Base-by-base conservation (phyloP, 2,888 invertebrate genomes). In the Cosmopolites sordidus region DNA sequence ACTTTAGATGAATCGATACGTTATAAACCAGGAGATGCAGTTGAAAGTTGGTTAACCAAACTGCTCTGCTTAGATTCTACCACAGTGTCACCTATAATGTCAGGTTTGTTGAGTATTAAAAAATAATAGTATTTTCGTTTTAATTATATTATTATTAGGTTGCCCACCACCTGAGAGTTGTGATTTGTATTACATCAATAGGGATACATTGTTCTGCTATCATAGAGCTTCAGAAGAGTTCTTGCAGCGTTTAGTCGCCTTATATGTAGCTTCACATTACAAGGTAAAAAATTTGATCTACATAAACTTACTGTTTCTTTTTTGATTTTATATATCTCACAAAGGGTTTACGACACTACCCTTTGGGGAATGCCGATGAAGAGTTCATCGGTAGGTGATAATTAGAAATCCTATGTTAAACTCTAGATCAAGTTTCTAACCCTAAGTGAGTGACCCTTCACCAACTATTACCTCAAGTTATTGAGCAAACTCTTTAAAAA, bases 231-330 rank as follows among this genome's bases (percentile, higher is more conserved):
- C 92, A 0, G 93, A 93, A 74, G 82, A 86, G 1, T 98, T 99
- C 73, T 77, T 99, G 8, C 95, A 97, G 64, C 79, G 92, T 54
- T 72, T 99, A 8, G 92, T 99, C 60, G 83, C 93, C 11, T 84
- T 99, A 39, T 97, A 94, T 71, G 98, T 98, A 0, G 86, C 99
- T 0, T 97, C 98, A 4, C 99, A 99, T 77, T 99, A 99, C 72
- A 99, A 98, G 81, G 89, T 84, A 67, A 66, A 38, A 15, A 38
- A 14, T 38, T 3, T 22, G 8, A 8, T n/a, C n/a, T n/a, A n/a
- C n/a, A n/a, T n/a, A n/a, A n/a, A n/a, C n/a, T n/a, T 22, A 22
- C 8, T 22, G 22, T 22, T 22, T 22, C 8, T 5, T 3, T 22
- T 8, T 22, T 22, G 22, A 22, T 22, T 5, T 22, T 5, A 22